Evolutionary conservation across 2,888 invertebrate species (phyloP).

Genomic region (Subacronicta megacephala): DNA sequence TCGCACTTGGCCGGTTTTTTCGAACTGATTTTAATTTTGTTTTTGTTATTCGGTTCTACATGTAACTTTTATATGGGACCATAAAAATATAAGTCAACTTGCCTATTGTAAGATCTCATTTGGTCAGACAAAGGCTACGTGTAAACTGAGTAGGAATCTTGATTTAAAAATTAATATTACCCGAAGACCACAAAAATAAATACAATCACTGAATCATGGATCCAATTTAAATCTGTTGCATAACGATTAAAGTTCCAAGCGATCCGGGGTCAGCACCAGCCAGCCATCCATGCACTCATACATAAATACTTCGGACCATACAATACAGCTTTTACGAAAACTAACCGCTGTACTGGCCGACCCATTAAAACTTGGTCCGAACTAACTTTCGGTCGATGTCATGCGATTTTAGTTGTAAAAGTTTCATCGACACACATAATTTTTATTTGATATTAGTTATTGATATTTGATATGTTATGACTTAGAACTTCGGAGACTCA

Average conservation of each 20-base stretch:
- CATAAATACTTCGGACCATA: conserved; percentile 52
- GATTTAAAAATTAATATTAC: neutral
- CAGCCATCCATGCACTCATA: conserved; percentile 46
- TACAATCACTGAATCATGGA: conserved; percentile 25
- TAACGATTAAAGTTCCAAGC: conserved; percentile 55
- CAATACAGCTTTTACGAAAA: conserved; percentile 62
- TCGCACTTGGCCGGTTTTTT: too few relatives aligned
- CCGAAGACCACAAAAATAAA: conserved; percentile 5
- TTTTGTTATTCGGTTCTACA: too few relatives aligned
- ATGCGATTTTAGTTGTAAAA: conserved; percentile 43
- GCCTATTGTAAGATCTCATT: too few relatives aligned
- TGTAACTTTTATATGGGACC: too few relatives aligned
- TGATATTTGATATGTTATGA: neutral
- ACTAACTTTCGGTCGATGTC: conserved; percentile 61
- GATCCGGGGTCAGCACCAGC: conserved; percentile 39
- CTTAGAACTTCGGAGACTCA: neutral
- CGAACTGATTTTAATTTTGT: too few relatives aligned
- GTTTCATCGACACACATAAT: conserved; percentile 30
- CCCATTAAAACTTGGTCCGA: conserved; percentile 68
- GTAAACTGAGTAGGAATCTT: too few relatives aligned
- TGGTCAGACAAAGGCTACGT: too few relatives aligned
- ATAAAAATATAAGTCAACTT: too few relatives aligned
- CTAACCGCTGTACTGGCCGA: conserved; percentile 56
- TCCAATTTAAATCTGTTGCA: conserved; percentile 48
- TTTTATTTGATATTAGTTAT: conserved; percentile 13